phyloP scores from a whole-genome alignment of 1,140 invertebrate species.

The Colletes gigas region DNA sequence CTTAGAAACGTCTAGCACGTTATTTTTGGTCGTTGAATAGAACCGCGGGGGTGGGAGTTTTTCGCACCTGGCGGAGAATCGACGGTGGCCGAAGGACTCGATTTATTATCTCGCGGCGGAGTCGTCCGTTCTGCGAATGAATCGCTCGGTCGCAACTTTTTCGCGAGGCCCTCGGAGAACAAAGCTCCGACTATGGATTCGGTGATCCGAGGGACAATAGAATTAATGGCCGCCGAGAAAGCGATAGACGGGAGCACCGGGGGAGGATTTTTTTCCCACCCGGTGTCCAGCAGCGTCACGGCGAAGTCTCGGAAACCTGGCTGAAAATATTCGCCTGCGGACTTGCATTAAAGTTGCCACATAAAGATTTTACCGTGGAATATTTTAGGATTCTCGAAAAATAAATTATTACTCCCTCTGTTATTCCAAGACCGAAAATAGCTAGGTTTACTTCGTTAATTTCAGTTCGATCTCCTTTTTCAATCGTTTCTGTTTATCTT shows the following conservation, averaged over 20 bases:
- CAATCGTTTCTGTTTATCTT: no score
- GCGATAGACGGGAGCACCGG: not conserved
- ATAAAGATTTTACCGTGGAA: no score
- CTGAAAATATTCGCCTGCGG: no score
- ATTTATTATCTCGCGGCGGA: constrained; percentile 57
- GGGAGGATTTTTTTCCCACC: constrained; percentile 57
- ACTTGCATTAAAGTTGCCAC: no score
- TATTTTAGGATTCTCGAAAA: no score
- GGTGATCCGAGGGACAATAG: constrained; percentile 65
- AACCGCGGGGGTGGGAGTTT: constrained; percentile 10
- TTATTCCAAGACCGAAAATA: no score
- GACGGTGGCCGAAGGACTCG: constrained; percentile 21
- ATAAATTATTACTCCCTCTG: no score
- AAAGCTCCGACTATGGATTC: constrained; percentile 60
- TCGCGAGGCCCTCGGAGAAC: constrained; percentile 59
- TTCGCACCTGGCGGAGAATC: constrained; percentile 32
- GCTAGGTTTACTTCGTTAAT: no score
- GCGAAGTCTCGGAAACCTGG: no score
- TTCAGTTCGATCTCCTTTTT: no score
- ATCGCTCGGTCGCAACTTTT: constrained; percentile 61
- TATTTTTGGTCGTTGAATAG: not conserved
- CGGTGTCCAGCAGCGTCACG: constrained; percentile 14
- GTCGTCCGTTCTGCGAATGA: constrained; percentile 57
- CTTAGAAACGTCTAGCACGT: no score
- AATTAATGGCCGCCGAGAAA: constrained; percentile 61